Base-by-base conservation (phyloP, 2,888 invertebrate species). In the Lasioglossum calceatum region DNA sequence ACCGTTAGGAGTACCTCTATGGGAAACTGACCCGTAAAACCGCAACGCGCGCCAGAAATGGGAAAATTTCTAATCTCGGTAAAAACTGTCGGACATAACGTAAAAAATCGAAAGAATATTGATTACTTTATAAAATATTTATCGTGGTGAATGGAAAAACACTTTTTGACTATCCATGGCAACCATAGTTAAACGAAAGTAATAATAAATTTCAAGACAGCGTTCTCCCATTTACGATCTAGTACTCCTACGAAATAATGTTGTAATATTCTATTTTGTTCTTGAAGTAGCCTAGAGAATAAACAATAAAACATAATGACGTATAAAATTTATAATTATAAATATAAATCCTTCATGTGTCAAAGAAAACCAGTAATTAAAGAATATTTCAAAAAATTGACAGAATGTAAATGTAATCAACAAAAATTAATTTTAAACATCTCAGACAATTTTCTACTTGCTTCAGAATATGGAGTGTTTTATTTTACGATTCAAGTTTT, bases 1-100 rank as follows among this genome's bases (percentile, higher is more conserved):
- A 74, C 74, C 74, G 74, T 74, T 74, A 74, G 50, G 36, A 23
- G 32, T 47, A 74, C 44, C 74, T 32, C 73, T 74, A 74, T 74
- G 74, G 50, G 74, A 74, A 74, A 36, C 54, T 50, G 50, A 36
- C 50, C 74, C 32, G 74, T 27, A 23, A 74, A 42, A n/a, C 71
- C 71, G 39, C 71, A 42, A 39, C 14, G 4, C 2, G 23, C 71
- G 42, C 42, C 71, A 71, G 42, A 71, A 39, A 71, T 5, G n/a
- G n/a, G 71, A 71, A 71, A 71, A 42, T 71, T 71, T 71, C 42
- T 39, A 42, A 14, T 42, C 12, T 23, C 10, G n/a, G 5, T 42
- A n/a, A n/a, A 14, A n/a, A 71, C 5, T n/a, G 12, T 12, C 67
- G 10, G 23, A 42, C 23, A n/a, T n/a, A 42, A 5, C 0, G 14